Percentiles rank a stretch among this genome's conserved stretches.
Evolutionary conservation across 2,113 vertebrate genomes (phyloP).

Genomic region (Cynocephalus volans): DNA sequence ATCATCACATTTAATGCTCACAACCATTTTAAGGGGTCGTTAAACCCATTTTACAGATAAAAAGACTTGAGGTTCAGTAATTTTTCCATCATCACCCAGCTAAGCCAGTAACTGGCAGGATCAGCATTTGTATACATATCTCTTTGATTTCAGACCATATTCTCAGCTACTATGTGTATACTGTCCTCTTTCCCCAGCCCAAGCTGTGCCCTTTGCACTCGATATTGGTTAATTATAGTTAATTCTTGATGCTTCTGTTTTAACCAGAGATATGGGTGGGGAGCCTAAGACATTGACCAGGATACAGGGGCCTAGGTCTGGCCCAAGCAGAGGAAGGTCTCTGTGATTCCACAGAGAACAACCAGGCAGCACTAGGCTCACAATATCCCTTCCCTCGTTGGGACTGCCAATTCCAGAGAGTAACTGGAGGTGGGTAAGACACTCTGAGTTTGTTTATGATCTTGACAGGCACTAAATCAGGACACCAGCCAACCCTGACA

Average conservation of each 20-base stretch:
- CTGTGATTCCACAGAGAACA: background rate
- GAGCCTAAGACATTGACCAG: background rate
- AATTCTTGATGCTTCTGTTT: background rate
- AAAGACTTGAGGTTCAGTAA: constrained; percentile 4
- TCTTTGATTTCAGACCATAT: background rate
- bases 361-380: background rate
- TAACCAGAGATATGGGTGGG: background rate
- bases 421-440: background rate
- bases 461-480: background rate
- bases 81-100: background rate
- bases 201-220: background rate
- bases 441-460: background rate
- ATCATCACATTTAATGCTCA: background rate
- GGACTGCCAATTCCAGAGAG: background rate
- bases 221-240: background rate
- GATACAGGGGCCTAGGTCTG: background rate
- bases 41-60: constrained; percentile 35
- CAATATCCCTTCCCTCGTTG: background rate
- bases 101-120: background rate
- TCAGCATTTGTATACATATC: background rate
- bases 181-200: background rate
- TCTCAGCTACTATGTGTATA: background rate
- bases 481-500: background rate
- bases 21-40: background rate
- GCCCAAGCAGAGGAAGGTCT: background rate